Base-by-base conservation (phyloP, 2,113 vertebrate species). In the Triplophysa siluroides region DNA sequence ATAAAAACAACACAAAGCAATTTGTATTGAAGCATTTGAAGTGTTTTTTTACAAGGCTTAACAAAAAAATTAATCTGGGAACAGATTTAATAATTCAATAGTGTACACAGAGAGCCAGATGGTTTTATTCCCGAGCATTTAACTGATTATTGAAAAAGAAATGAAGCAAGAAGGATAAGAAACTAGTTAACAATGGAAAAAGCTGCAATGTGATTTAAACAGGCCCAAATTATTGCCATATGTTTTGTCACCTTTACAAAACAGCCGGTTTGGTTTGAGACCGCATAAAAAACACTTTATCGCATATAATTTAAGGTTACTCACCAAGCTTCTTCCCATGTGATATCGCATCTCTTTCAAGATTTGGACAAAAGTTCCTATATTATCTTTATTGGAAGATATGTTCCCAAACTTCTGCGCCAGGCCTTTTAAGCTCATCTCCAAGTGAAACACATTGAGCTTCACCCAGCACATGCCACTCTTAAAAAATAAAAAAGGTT, bases 381-480 rank as follows among this genome's bases (percentile, higher is more conserved):
- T 93, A 78, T 92, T 85, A 66, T 91, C 89, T 85, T 87, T 91
- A 86, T 94, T 94, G 77, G 92, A 91, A 74, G 93, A 93, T 86
- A 92, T 89, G 75, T 93, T 93, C 81, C 92, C 93, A 90, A 94
- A 94, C 86, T 92, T 93, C 43, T 89, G 54, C 2, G 90, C 75
- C 91, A 94, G 89, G 71, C 74, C 84, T 79, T 84, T 74, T 87
- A 94, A 92, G 87, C 93, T 93, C 63, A 87, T 69, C 85, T 93
- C 92, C 90, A 94, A 83, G 80, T 89, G 85, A 88, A 86, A 92
- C 24, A 93, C 81, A 67, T 94, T 94, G 82, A 94, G 88, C 78
- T 88, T 90, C 47, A 92, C 88, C 93, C 93, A 94, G 89, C 92
- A 94, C 90, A 91, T 90, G 75, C 86, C 91, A 82, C 85, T 88